These are phyloP conservation scores for Peromyscus aztecus DNA, from an alignment of 2,797 vertebrate species.

Conservation along the genomic window DNA sequence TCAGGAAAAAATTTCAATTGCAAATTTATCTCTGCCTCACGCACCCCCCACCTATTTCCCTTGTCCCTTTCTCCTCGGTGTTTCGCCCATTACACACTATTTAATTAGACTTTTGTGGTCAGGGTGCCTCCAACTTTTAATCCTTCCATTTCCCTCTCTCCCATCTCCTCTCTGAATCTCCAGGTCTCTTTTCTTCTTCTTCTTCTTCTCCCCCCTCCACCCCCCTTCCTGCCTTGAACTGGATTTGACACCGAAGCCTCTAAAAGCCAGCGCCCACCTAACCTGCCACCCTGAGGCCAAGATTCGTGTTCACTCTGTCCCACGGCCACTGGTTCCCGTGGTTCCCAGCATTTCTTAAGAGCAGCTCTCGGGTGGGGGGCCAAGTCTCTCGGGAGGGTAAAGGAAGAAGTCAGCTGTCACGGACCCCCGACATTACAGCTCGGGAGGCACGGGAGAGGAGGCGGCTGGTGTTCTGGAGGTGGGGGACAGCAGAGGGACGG, in stretches of 20 bases:
- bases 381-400: not conserved
- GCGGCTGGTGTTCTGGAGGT: not conserved
- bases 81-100: slow-evolving; percentile 62
- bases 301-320: not conserved
- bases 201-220: not conserved
- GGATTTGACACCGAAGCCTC: not conserved
- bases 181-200: not conserved
- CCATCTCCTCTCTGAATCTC: slow-evolving; percentile 25
- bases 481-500: not conserved
- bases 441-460: not conserved
- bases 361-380: not conserved
- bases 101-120: slow-evolving; percentile 66
- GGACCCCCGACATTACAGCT: not conserved
- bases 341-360: slow-evolving; percentile 3
- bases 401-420: not conserved
- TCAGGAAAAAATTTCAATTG: slow-evolving; percentile 79
- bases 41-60: not conserved
- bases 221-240: slow-evolving; percentile 33
- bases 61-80: not conserved
- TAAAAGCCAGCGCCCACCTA: not conserved
- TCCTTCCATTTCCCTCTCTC: slow-evolving; percentile 34
- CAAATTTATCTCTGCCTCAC: slow-evolving; percentile 81
- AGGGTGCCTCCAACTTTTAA: slow-evolving; percentile 26
- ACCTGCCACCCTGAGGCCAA: not conserved
- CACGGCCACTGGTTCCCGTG: not conserved